A percentile compares a stretch with the other conserved stretches of the same genome.
Evolutionary conservation across 2,797 vertebrate genomes (phyloP).

Genomic region (Enteromius paludinosus): DNA sequence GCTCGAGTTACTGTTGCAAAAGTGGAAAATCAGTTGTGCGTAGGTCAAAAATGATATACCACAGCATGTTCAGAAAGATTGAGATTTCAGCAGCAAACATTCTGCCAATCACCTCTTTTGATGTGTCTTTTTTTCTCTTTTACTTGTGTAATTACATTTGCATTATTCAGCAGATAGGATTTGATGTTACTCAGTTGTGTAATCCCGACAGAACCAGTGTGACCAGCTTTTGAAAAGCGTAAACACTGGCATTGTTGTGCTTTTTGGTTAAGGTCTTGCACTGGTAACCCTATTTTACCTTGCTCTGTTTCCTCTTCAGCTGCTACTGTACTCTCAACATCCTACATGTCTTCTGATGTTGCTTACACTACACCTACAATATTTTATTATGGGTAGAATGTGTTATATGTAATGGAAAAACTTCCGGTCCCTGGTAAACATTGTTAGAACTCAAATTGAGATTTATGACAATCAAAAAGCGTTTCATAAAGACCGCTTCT

Average conservation of each 20-base stretch:
- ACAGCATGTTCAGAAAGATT: background rate
- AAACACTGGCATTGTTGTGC: background rate
- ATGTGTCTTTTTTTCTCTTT: background rate
- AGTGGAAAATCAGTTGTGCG: background rate
- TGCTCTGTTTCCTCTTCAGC: background rate
- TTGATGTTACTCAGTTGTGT: background rate
- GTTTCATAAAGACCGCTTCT: background rate
- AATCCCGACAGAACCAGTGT: background rate
- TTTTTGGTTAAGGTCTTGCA: background rate
- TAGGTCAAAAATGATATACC: background rate
- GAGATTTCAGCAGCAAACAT: background rate
- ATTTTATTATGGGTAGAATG: slow-evolving; percentile 6
- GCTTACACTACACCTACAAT: slow-evolving; percentile 15
- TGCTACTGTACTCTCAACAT: background rate
- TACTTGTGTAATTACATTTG: background rate
- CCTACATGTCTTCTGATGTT: background rate
- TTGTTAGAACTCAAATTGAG: background rate
- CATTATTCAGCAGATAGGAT: background rate
- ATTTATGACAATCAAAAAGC: background rate
- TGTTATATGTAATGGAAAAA: background rate
- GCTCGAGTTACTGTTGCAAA: background rate
- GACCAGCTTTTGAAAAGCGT: background rate
- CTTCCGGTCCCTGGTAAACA: background rate
- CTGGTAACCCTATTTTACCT: background rate
- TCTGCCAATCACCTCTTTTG: background rate